These are phyloP conservation scores for Lacerta bilineata DNA, from an alignment of 2,797 vertebrate species.

Conservation along the genomic window DNA sequence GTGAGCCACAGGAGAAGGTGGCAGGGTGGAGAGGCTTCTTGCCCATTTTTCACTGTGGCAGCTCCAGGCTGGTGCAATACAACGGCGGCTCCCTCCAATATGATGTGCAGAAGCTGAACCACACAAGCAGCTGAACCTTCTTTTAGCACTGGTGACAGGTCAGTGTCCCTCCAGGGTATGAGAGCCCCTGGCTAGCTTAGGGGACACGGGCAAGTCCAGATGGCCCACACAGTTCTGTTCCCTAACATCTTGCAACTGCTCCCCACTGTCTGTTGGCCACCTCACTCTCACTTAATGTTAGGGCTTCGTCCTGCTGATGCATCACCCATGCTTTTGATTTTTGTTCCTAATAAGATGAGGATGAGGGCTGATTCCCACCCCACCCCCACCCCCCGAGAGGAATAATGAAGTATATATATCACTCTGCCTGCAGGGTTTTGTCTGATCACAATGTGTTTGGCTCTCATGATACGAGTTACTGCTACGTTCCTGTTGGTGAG, in stretches of 20 bases:
- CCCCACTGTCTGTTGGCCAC: neutral
- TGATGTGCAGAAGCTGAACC: neutral
- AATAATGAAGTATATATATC: constrained; percentile 44
- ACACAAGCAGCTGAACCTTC: neutral
- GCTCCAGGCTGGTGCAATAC: too few species aligned
- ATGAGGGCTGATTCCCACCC: neutral
- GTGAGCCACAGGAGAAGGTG: too few species aligned
- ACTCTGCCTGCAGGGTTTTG: constrained; percentile 85
- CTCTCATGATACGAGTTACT: constrained; percentile 84
- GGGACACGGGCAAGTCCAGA: too few species aligned
- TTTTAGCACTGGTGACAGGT: neutral
- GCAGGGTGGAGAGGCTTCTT: too few species aligned
- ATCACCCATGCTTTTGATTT: neutral
- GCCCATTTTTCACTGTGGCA: too few species aligned
- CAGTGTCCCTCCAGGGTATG: neutral
- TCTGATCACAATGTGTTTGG: constrained; percentile 82
- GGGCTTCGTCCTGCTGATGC: neutral
- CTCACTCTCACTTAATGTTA: too few species aligned
- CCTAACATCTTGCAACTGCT: neutral
- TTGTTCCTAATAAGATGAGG: neutral
- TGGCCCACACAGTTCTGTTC: neutral
- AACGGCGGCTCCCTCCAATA: neutral
- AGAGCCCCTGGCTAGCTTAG: neutral
- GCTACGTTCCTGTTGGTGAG: constrained; percentile 88
- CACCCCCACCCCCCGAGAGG: constrained; percentile 9